A percentile compares a stretch with the other conserved stretches of the same genome.
Evolutionary conservation across 2,888 invertebrate genomes (phyloP).

Genomic region (Candidula unifasciata): DNA sequence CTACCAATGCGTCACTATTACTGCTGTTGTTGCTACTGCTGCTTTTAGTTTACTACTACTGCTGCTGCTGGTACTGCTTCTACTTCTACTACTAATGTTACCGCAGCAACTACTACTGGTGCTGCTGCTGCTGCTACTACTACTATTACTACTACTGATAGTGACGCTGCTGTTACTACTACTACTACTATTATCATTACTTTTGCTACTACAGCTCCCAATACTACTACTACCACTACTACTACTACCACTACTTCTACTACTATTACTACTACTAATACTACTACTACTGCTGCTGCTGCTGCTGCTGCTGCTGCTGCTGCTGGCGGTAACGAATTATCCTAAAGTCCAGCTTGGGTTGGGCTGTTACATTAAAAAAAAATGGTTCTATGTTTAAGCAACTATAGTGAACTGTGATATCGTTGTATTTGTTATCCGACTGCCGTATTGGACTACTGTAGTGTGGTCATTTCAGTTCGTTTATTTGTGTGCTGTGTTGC

Average conservation of each 20-base stretch:
- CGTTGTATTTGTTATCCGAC: no score
- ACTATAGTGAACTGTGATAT: no score
- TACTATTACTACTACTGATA: neutral
- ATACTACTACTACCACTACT: neutral
- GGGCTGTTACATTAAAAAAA: no score
- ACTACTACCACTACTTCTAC: neutral
- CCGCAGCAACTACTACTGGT: neutral
- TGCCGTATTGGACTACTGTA: no score
- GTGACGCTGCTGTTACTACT: neutral
- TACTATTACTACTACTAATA: neutral
- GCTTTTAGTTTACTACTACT: neutral
- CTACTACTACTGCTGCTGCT: neutral
- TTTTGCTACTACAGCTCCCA: neutral
- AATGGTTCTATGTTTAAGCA: no score
- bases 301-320: neutral
- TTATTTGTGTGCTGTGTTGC: no score
- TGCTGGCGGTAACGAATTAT: no score
- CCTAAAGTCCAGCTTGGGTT: no score
- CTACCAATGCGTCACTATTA: neutral
- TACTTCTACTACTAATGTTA: neutral
- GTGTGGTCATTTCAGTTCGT: no score
- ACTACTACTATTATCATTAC: neutral
- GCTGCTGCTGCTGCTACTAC: neutral
- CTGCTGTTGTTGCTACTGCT: neutral
- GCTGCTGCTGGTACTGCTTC: neutral